A percentile compares a stretch with the other conserved stretches of the same genome.
Evolutionary conservation across 2,888 invertebrate genomes (phyloP).

Genomic region (Acholoe squamosa): DNA sequence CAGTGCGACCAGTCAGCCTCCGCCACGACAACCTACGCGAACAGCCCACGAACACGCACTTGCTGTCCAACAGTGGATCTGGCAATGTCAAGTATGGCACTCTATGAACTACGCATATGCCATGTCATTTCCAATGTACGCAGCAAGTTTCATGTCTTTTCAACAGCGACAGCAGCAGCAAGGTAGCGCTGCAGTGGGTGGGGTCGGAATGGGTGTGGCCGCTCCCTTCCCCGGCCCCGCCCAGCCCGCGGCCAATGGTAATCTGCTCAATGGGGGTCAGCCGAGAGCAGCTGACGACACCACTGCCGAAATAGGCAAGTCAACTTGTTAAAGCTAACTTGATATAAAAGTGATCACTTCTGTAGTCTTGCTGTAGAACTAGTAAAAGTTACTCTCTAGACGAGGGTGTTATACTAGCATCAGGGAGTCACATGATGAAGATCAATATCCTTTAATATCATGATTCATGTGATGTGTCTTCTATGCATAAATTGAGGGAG

Average conservation of each 20-base stretch:
- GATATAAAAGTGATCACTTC: too few species aligned
- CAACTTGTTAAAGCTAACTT: too few species aligned
- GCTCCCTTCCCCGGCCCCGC: not conserved
- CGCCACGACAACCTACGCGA: not conserved
- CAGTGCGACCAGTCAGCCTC: not conserved
- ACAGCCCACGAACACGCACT: conserved; percentile 64
- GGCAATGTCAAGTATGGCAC: conserved; percentile 65
- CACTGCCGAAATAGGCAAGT: not conserved
- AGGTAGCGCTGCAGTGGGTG: not conserved
- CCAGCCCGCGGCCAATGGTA: not conserved
- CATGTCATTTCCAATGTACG: conserved; percentile 41
- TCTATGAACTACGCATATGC: conserved; percentile 61
- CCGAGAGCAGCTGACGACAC: not conserved
- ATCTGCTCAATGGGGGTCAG: not conserved
- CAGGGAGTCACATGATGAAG: too few species aligned
- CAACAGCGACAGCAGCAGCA: conserved; percentile 56
- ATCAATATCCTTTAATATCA: too few species aligned
- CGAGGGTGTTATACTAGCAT: too few species aligned
- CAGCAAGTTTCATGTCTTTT: conserved; percentile 9
- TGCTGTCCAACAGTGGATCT: conserved; percentile 67
- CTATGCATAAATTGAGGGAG: too few species aligned
- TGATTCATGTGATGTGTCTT: too few species aligned
- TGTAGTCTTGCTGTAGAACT: too few species aligned
- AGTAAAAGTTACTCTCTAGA: too few species aligned
- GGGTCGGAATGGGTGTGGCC: not conserved